Evolutionary conservation across 2,797 vertebrate genomes (phyloP).

Genomic region (Tachyglossus aculeatus): DNA sequence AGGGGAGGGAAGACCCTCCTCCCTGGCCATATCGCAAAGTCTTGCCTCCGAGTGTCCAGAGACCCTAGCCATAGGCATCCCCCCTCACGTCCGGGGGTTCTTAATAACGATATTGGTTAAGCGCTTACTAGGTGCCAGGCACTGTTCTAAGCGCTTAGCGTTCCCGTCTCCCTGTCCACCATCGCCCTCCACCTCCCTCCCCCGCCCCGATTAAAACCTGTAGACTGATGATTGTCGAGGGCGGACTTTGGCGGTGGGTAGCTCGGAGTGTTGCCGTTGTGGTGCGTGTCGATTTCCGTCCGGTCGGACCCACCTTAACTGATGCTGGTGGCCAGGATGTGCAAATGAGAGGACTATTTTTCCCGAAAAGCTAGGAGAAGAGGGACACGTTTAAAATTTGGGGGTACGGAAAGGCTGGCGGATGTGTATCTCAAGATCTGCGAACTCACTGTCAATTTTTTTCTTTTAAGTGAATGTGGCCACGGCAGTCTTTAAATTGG

Average conservation of each 20-base stretch:
- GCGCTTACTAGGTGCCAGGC: too few relatives aligned
- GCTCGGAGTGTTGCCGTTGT: slow-evolving; percentile 48
- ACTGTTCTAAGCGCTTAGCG: too few relatives aligned
- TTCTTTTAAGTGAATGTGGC: slow-evolving; percentile 22
- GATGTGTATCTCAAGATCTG: slow-evolving; percentile 48
- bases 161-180: slow-evolving; percentile 30
- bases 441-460: slow-evolving; percentile 24
- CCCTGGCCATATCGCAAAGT: slow-evolving; percentile 18
- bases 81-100: slow-evolving; percentile 23
- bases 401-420: slow-evolving; percentile 33
- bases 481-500: slow-evolving; percentile 29
- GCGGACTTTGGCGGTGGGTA: slow-evolving; percentile 43
- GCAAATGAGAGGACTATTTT: slow-evolving; percentile 38
- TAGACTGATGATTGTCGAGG: slow-evolving; percentile 30
- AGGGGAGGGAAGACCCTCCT: slow-evolving; percentile 20
- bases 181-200: slow-evolving; percentile 39
- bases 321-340: slow-evolving; percentile 39
- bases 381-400: slow-evolving; percentile 28
- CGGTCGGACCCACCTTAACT: slow-evolving; percentile 34
- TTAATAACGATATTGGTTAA: slow-evolving; percentile 22
- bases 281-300: slow-evolving; percentile 59
- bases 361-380: slow-evolving; percentile 27
- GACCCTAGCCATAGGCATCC: slow-evolving; percentile 39
- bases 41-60: slow-evolving; percentile 38
- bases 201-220: slow-evolving; percentile 9